Base-by-base conservation (phyloP, 2,113 vertebrate genomes). In the Oncorhynchus gorbuscha region DNA sequence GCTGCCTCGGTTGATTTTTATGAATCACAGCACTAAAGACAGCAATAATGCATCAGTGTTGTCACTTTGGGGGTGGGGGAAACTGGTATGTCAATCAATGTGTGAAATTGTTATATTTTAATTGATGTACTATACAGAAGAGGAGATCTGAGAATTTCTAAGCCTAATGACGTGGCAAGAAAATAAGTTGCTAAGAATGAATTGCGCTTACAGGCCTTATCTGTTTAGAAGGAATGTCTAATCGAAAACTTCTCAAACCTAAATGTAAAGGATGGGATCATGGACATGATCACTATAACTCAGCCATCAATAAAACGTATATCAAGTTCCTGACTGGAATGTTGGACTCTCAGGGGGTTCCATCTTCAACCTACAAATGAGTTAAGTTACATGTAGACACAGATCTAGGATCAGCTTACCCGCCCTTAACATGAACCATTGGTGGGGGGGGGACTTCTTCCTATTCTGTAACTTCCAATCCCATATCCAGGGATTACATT, bases 271-370 rank as follows among this genome's bases (percentile, higher is more conserved):
- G 55, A 58, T 58, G 55, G 39, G 20, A 20, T 58, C 20, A 58
- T 79, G 77, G 76, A 85, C 49, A 73, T 77, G 78, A 80, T 85
- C 68, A 79, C 78, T 83, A 78, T 76, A 81, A 79, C 39, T 68
- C 69, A 0, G 28, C 12, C 24, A 74, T 76, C 58, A 73, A 62
- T 77, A 72, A 8, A 71, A 20, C 4, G 51, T 61, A 48, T 30
- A 65, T 76, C 7, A 32, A 69, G 68, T n/a, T 69, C 9, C 30
- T 69, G 20, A 69, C 20, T 69, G 59, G 6, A 62, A 7, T 62
- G 5, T 62, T 62, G 59, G 13, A 22, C 7, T 62, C 7, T 8
- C 20, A 62, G 7, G n/a, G 39, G 59, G 18, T 5, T 62, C 20
- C 20, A 22, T 62, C 59, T 62, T 22, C 20, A 62, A 62, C 59